Evolutionary conservation across 2,888 invertebrate genomes (phyloP).

Genomic region (Lottia scabra): DNA sequence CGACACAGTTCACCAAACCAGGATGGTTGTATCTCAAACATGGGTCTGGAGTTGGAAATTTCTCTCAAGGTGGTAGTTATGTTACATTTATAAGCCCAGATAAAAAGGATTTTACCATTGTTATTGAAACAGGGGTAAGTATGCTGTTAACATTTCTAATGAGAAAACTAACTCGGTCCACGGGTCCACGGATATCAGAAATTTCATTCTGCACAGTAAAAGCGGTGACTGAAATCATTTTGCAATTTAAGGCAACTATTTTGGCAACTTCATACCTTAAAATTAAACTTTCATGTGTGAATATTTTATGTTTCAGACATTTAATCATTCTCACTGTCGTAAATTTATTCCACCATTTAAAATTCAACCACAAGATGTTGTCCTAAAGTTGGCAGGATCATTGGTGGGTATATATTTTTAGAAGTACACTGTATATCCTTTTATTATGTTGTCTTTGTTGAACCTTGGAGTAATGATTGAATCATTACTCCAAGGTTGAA

Average conservation of each 20-base stretch:
- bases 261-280: too few species aligned
- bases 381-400: neutral
- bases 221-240: too few species aligned
- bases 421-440: too few species aligned
- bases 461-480: too few species aligned
- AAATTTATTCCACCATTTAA: neutral
- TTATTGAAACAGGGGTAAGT: neutral
- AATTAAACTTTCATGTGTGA: too few species aligned
- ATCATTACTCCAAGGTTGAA: too few species aligned
- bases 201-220: too few species aligned
- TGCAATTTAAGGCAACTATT: too few species aligned
- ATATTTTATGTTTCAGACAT: neutral
- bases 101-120: neutral
- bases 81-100: neutral
- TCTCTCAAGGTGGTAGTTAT: neutral
- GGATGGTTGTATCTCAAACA: neutral
- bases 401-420: neutral
- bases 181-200: too few species aligned
- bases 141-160: neutral
- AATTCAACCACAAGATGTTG: neutral
- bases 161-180: too few species aligned
- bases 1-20: constrained; percentile 2
- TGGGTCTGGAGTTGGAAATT: neutral
- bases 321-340: neutral
- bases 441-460: too few species aligned